Base-by-base conservation (phyloP, 1,140 invertebrate species). In the Aporrectodea caliginosa region DNA sequence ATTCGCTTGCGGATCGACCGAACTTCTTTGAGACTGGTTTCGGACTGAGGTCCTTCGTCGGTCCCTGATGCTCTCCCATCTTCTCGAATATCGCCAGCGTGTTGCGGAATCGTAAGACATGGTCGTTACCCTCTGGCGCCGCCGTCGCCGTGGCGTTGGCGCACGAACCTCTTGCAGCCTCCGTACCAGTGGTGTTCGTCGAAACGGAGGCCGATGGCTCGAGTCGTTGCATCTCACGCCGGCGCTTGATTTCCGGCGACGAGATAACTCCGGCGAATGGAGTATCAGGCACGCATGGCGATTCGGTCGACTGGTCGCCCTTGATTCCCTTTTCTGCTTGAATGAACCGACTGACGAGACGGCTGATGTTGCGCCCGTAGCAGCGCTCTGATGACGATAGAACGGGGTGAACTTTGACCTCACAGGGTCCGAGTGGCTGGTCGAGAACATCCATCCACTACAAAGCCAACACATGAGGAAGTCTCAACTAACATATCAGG, bases 51-150 rank as follows among this genome's bases (percentile, higher is more conserved):
- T 58, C 33, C 70, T 16, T 29, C 16, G 30, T 78, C 77, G 2
- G n/a, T 0, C 22, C 68, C 29, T 1, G 68, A 31, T 78, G 34
- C 69, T 78, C 69, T 69, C 70, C 77, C 77, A 78, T 78, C n/a
- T 71, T 58, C 22, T 58, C 77, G 31, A 78, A 78, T 70, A 78
- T 78, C 31, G 77, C 77, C n/a, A 58, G 77, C 2, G 77, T 78
- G 69, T 78, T 34, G 22, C 35, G 58, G 69, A 78, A 78, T 2
- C 77, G 77, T 27, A 70, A 30, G 30, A 78, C 69, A 1, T 78
- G 77, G 33, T 78, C 70, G 1, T 58, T 78, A 2, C 27, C 33
- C 33, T 78, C 77, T 22, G 43, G 6, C 6, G 22, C 43, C 6
- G 6, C 43, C 43, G 6, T 58, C 6, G 22, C 43, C 6, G 6